Base-by-base conservation (phyloP, 2,888 invertebrate genomes). In the Chrysolina oricalcia region DNA sequence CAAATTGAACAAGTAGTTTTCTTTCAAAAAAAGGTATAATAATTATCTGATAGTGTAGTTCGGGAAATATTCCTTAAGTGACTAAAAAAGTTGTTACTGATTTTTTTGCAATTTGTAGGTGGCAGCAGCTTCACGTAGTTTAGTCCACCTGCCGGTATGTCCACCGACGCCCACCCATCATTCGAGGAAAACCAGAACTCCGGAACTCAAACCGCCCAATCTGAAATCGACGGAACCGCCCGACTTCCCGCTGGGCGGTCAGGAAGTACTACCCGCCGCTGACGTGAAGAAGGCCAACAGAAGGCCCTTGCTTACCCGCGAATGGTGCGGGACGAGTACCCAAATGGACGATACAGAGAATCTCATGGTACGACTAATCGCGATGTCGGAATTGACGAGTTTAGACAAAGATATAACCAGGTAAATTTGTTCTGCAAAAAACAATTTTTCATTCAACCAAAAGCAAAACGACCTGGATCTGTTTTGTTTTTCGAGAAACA, bases 121-220 rank as follows among this genome's bases (percentile, higher is more conserved):
- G 35, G 78, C 71, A 10, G 77, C 74, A 59, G 43, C 74, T 27
- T 72, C 76, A 9, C 75, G 62, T 6, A 48, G 41, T 43, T 27
- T 64, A 63, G 69, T 69, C 23, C 70, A 72, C 19, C 89, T 90
- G 56, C 91, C 94, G 0, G 93, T 95, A 78, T 96, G 96, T 85
- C 96, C 96, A 3, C 96, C 96, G 0, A 96, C 96, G 0, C 96
- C 96, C 0, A 96, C 96, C 0, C 96, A 96, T 87, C 96, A 95
- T 85, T 94, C 95, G 0, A 90, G 94, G 56, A 91, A 93, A 64
- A 91, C 93, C 9, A 90, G 93, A 77, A 92, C 81, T 1, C 72
- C 83, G 5, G 87, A 86, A 62, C 81, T 89, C 63, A 84, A 86
- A 72, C 89, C 89, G 43, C 90, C 92, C 0, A 91, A 90, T 67